phyloP scores from a whole-genome alignment of 2,888 invertebrate species.

The Cinara cedri region DNA sequence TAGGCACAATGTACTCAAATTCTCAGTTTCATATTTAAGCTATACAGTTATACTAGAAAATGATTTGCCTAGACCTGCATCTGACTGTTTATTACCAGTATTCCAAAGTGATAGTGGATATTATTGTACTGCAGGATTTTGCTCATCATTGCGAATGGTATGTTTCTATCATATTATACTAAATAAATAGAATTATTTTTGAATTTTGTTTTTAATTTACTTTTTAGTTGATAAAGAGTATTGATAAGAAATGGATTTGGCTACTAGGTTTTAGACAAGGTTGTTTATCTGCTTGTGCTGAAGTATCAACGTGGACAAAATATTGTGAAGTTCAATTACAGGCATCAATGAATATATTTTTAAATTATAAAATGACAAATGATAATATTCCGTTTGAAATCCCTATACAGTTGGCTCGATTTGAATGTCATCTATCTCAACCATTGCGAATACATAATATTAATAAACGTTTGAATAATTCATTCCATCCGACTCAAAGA shows the following conservation, averaged over 20 bases:
- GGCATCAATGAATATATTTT: constrained; percentile 64
- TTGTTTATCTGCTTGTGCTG: constrained; percentile 82
- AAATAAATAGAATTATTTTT: not conserved
- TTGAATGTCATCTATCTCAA: constrained; percentile 83
- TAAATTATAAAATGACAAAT: constrained; percentile 45
- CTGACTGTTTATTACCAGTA: constrained; percentile 58
- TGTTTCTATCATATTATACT: constrained; percentile 6
- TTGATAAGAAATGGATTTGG: constrained; percentile 63
- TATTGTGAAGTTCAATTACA: constrained; percentile 77
- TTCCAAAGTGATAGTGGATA: constrained; percentile 63
- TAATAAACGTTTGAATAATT: constrained; percentile 66
- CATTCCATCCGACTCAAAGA: constrained; percentile 54
- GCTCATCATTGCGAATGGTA: constrained; percentile 73
- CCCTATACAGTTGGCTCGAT: constrained; percentile 75
- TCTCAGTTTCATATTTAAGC: constrained; percentile 63
- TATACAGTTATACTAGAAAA: constrained; percentile 62
- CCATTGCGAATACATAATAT: constrained; percentile 87
- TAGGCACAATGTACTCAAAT: constrained; percentile 61
- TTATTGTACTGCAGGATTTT: constrained; percentile 77
- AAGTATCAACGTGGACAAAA: constrained; percentile 86
- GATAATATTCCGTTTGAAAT: constrained; percentile 63
- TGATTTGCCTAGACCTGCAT: constrained; percentile 63
- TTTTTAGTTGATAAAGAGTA: constrained; percentile 60
- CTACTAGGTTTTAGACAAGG: constrained; percentile 80
- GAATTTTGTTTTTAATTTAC: not conserved